phyloP scores from a whole-genome alignment of 2,113 vertebrate species.

The Octodon degus region DNA sequence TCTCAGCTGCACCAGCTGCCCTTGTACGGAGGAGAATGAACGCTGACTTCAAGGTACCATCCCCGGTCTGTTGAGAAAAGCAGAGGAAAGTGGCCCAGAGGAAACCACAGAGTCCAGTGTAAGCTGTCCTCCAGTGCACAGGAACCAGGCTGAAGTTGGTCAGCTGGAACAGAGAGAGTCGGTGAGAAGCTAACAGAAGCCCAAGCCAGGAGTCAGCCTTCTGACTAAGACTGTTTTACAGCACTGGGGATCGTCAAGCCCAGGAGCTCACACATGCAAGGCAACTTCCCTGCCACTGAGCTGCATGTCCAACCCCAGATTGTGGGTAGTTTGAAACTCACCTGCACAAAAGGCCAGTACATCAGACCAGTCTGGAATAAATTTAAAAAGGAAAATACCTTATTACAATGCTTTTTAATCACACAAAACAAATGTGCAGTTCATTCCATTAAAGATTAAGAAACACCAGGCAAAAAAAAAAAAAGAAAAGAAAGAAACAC shows the following conservation, averaged over 20 bases:
- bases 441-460: slow-evolving; percentile 39
- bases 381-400: slow-evolving; percentile 54
- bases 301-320: not conserved
- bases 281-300: not conserved
- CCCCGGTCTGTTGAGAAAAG: slow-evolving; percentile 92
- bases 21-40: slow-evolving; percentile 81
- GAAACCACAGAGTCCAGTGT: slow-evolving; percentile 94
- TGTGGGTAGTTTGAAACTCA: slow-evolving; percentile 81
- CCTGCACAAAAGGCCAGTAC: slow-evolving; percentile 96
- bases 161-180: slow-evolving; percentile 85
- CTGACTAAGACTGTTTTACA: not conserved
- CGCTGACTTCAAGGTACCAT: slow-evolving; percentile 88
- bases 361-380: slow-evolving; percentile 92
- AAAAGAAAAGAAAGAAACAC: not conserved
- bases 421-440: not conserved
- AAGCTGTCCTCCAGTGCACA: slow-evolving; percentile 91
- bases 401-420: slow-evolving; percentile 53
- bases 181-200: not conserved
- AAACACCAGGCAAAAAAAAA: not conserved
- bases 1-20: slow-evolving; percentile 62
- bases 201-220: not conserved
- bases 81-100: slow-evolving; percentile 95
- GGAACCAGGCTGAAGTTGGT: slow-evolving; percentile 94
- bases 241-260: not conserved
- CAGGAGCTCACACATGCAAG: no score